A percentile compares a stretch with the other conserved stretches of the same genome.
These are phyloP conservation scores for Sisyra nigra DNA, from an alignment of 2,888 invertebrate species.

Conservation along the genomic window DNA sequence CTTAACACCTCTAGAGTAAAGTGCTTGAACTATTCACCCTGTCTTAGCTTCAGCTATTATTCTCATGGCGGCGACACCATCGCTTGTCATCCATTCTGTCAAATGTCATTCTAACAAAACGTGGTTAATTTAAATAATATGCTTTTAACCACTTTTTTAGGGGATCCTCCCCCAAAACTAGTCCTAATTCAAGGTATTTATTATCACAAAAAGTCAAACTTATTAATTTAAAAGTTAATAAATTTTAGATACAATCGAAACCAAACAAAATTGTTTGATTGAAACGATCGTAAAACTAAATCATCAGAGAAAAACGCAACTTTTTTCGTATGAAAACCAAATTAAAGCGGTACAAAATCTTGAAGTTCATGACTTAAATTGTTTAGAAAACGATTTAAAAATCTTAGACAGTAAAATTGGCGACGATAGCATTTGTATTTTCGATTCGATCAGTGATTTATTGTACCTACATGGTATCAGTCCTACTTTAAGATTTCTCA, in stretches of 20 bases:
- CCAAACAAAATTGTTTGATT: not conserved
- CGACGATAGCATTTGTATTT: not conserved
- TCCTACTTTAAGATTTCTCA: not conserved
- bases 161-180: not conserved
- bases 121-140: not conserved
- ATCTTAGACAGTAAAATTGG: not conserved
- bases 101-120: not conserved
- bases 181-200: slow-evolving; percentile 1
- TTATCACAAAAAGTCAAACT: not conserved
- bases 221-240: not conserved
- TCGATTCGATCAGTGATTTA: slow-evolving; percentile 1
- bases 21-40: too few species aligned
- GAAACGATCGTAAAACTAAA: not conserved
- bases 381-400: too few species aligned
- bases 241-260: slow-evolving; percentile 1
- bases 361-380: too few species aligned
- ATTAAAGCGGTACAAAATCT: not conserved
- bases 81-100: too few species aligned
- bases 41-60: too few species aligned
- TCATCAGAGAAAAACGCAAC: not conserved
- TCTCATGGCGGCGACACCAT: too few species aligned
- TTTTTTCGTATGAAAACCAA: slow-evolving; percentile 1
- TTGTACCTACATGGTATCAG: not conserved
- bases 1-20: too few species aligned
- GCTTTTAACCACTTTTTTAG: not conserved